Evolutionary conservation across 2,113 vertebrate genomes (phyloP).

Genomic region (Orycteropus afer): DNA sequence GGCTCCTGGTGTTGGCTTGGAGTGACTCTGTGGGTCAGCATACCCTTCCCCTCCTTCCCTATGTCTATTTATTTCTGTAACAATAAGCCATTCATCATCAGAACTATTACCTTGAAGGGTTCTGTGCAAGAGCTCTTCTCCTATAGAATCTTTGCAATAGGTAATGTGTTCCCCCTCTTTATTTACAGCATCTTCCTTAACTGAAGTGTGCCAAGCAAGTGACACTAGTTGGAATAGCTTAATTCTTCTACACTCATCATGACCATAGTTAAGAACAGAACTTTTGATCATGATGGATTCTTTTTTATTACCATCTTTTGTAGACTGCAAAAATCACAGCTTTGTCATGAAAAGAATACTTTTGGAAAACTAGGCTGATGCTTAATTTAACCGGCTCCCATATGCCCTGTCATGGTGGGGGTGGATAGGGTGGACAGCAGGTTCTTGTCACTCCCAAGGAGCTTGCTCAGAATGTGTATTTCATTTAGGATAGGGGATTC

Average conservation of each 20-base stretch:
- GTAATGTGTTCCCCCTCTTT: slow-evolving; percentile 69
- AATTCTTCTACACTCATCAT: slow-evolving; percentile 84
- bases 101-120: slow-evolving; percentile 13
- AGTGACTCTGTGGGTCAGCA: not conserved
- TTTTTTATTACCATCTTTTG: slow-evolving; percentile 76
- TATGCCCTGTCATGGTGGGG: not conserved
- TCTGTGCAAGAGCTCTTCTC: slow-evolving; percentile 3
- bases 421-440: not conserved
- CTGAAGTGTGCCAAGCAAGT: slow-evolving; percentile 79
- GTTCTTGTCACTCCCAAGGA: not conserved
- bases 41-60: not conserved
- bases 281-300: slow-evolving; percentile 72
- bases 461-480: not conserved
- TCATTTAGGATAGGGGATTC: not conserved
- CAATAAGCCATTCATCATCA: not conserved
- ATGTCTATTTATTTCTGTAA: slow-evolving; percentile 14
- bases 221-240: slow-evolving; percentile 80
- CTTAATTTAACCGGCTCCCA: not conserved
- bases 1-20: not conserved
- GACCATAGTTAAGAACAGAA: slow-evolving; percentile 74
- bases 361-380: not conserved
- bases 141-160: slow-evolving; percentile 25
- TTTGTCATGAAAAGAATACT: slow-evolving; percentile 1
- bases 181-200: slow-evolving; percentile 82
- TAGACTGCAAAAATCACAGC: not conserved